Conservation (phyloP, 2,797 vertebrate species). For the Chromis chromis region DNA sequence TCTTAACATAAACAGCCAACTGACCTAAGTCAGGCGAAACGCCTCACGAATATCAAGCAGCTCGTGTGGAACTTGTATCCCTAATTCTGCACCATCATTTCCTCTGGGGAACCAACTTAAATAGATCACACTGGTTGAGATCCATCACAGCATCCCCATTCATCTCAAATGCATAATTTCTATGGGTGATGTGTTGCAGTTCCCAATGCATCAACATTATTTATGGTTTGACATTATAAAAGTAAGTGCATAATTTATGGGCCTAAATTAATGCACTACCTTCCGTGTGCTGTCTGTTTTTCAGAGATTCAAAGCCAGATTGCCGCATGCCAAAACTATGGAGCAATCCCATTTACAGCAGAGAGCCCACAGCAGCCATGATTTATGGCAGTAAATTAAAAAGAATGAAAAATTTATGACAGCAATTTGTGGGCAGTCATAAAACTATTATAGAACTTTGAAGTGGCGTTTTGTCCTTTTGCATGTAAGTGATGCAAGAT, state of each 20-base stretch:
- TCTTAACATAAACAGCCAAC: slow-evolving; percentile 24
- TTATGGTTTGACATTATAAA: slow-evolving; percentile 89
- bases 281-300: slow-evolving; percentile 85
- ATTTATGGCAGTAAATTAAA: slow-evolving; percentile 89
- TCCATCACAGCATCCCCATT: slow-evolving; percentile 82
- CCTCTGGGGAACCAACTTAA: slow-evolving; percentile 78
- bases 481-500: slow-evolving; percentile 81
- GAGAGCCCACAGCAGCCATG: slow-evolving; percentile 79
- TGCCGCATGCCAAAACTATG: slow-evolving; percentile 86
- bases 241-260: slow-evolving; percentile 90
- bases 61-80: slow-evolving; percentile 61
- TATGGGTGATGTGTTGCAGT: slow-evolving; percentile 82
- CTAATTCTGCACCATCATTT: slow-evolving; percentile 74
- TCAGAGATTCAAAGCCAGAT: slow-evolving; percentile 83
- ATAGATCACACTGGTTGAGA: slow-evolving; percentile 79
- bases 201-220: slow-evolving; percentile 87
- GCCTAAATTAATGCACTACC: slow-evolving; percentile 86
- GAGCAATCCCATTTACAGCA: slow-evolving; percentile 84
- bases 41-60: slow-evolving; percentile 67
- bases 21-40: slow-evolving; percentile 46
- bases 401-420: slow-evolving; percentile 88
- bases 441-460: slow-evolving; percentile 89
- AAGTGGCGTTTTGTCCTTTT: slow-evolving; percentile 84
- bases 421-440: slow-evolving; percentile 87
- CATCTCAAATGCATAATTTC: slow-evolving; percentile 84